Conservation (phyloP, 92 coral and sea anemone genomes). For the Paragorgia papillata region DNA sequence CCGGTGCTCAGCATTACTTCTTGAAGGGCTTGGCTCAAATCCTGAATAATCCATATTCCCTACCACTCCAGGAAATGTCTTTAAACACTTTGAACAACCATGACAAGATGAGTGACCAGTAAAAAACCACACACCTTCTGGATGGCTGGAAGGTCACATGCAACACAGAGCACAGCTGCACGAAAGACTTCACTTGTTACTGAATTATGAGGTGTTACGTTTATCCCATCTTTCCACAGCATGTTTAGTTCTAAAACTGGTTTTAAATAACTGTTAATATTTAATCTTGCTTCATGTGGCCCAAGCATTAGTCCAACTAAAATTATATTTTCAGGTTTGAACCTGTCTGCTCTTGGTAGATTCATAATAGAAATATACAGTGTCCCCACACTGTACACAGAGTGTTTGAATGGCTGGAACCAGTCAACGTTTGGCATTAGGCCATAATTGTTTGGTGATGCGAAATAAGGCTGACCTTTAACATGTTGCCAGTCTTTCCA, state of each 20-base stretch:
- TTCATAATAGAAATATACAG: constrained; percentile 67
- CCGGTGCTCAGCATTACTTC: too few relatives aligned
- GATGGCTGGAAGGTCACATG: too few relatives aligned
- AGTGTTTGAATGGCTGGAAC: too few relatives aligned
- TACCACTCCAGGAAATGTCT: too few relatives aligned
- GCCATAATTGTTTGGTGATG: constrained; percentile 26
- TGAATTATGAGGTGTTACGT: constrained; percentile 18
- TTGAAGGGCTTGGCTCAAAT: too few relatives aligned
- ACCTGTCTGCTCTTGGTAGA: constrained; percentile 65
- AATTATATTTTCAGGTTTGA: constrained; percentile 62
- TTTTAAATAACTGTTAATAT: constrained; percentile 40
- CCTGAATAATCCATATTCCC: too few relatives aligned
- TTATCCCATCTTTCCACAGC: constrained; percentile 54
- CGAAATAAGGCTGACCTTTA: constrained; percentile 14
- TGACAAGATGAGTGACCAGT: too few relatives aligned
- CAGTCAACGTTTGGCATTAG: constrained; percentile 58
- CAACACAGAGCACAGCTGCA: too few relatives aligned
- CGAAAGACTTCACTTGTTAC: neutral
- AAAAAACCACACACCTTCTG: too few relatives aligned
- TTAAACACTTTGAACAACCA: too few relatives aligned
- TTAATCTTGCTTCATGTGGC: constrained; percentile 62
- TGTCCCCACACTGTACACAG: constrained; percentile 69
- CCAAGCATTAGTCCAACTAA: constrained; percentile 72
- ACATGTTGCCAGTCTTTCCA: constrained; percentile 44
- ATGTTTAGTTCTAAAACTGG: constrained; percentile 57